Base-by-base conservation (phyloP, 2,888 invertebrate species). In the Rotaria sp. region DNA sequence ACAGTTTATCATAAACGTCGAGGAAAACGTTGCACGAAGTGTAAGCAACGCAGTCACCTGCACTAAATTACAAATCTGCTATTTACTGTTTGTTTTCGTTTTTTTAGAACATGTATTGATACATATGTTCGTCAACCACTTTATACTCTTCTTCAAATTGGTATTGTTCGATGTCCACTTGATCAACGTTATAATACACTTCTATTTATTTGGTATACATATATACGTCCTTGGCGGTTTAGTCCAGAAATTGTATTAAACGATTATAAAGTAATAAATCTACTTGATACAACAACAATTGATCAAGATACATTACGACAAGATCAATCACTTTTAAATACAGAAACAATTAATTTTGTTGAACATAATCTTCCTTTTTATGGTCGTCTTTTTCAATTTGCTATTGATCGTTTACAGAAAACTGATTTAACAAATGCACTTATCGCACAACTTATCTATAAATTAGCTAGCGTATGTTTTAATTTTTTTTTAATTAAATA, bases 81-180 rank as follows among this genome's bases (percentile, higher is more conserved):
- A 45, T 45, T 45, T 5, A 8, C 11, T 45, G 45, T n/a, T n/a
- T 8, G 11, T 45, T 45, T 30, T n/a, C 8, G 11, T 30, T n/a
- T 59, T 13, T 67, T 3, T 67, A 75, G 45, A 41, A 41, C 75
- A 75, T 75, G 75, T 24, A 75, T 75, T 10, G 75, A 75, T 10
- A 26, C 26, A 3, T 75, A 75, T 75, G 24, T 75, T 45, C 75
- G 75, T 75, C 75, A 45, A 41, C 75, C 75, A 24, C 45, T 75
- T 0, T 75, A 75, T 45, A 75, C 38, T 75, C 45, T 75, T 26
- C 38, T 75, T 41, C 75, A 75, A 75, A 41, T 75, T 45, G 75
- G 75, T 41, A 75, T 75, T 75, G 75, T 75, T 41, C 75, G 75
- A 41, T 75, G 75, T 75, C 75, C 75, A 75, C 75, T 75, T 3